A percentile compares a stretch with the other conserved stretches of the same genome.
phyloP scores from a whole-genome alignment of 2,888 invertebrate species.

The Helobdella robusta region DNA sequence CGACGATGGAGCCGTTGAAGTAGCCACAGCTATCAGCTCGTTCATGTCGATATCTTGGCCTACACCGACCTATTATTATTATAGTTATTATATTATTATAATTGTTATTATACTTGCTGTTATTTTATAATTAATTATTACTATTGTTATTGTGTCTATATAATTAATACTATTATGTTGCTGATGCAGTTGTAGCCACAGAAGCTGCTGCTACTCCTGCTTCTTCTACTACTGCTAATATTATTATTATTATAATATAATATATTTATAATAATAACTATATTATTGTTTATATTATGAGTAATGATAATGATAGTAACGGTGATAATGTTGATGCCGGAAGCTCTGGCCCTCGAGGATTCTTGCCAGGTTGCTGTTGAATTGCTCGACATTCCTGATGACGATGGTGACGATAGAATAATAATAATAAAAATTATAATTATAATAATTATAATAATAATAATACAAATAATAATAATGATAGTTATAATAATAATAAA shows the following conservation, averaged over 20 bases:
- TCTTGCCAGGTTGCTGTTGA: constrained; percentile 27
- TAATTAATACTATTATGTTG: too few species aligned
- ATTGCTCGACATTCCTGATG: constrained; percentile 21
- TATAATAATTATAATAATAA: too few species aligned
- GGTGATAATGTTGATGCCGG: constrained; percentile 27
- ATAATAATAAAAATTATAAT: too few species aligned
- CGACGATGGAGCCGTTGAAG: constrained; percentile 35
- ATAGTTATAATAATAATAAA: too few species aligned
- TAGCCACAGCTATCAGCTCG: constrained; percentile 41
- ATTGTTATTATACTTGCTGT: too few species aligned
- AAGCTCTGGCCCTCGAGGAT: constrained; percentile 26
- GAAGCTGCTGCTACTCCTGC: too few species aligned
- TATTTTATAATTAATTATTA: constrained; percentile 1
- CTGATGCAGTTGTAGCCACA: too few species aligned
- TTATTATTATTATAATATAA: too few species aligned
- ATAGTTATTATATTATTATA: background rate
- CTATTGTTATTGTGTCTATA: too few species aligned
- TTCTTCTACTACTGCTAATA: too few species aligned
- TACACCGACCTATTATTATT: constrained; percentile 24
- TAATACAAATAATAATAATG: too few species aligned
- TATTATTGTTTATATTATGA: background rate
- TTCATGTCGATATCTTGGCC: constrained; percentile 31
- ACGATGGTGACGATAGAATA: too few species aligned
- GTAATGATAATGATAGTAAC: constrained; percentile 5
- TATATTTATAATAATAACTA: background rate